These are phyloP conservation scores for Oscheius sp. DNA, from an alignment of 1,140 invertebrate genomes.

Conservation along the genomic window DNA sequence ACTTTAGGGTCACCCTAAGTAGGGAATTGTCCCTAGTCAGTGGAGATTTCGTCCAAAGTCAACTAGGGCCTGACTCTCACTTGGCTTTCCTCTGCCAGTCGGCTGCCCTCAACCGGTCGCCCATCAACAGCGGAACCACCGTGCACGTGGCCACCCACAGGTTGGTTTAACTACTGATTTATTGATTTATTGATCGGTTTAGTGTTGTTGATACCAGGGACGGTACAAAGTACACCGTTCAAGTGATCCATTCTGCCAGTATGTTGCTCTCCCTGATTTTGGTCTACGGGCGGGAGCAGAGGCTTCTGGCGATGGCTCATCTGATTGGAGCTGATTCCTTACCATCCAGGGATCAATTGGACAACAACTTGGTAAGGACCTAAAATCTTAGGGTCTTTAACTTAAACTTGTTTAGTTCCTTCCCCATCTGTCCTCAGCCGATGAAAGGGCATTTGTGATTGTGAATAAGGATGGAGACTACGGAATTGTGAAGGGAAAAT, in stretches of 20 bases:
- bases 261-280: constrained; percentile 43
- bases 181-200: background rate
- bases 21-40: constrained; percentile 40
- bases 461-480: constrained; percentile 44
- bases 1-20: constrained; percentile 40
- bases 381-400: background rate
- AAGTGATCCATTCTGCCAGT: constrained; percentile 43
- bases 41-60: constrained; percentile 39
- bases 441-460: constrained; percentile 45
- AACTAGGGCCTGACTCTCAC: constrained; percentile 26
- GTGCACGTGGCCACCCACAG: constrained; percentile 41
- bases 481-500: constrained; percentile 40
- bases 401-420: constrained; percentile 37
- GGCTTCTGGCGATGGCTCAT: constrained; percentile 44
- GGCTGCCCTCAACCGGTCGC: constrained; percentile 35
- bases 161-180: too few species aligned
- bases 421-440: constrained; percentile 39
- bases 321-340: constrained; percentile 43
- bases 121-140: constrained; percentile 23
- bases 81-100: constrained; percentile 34
- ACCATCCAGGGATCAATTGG: constrained; percentile 41
- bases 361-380: constrained; percentile 38
- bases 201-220: constrained; percentile 41
- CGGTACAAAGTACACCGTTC: constrained; percentile 38
- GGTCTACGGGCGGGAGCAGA: constrained; percentile 43